phyloP scores from a whole-genome alignment of 2,888 invertebrate genomes.

The Acholoe squamosa region DNA sequence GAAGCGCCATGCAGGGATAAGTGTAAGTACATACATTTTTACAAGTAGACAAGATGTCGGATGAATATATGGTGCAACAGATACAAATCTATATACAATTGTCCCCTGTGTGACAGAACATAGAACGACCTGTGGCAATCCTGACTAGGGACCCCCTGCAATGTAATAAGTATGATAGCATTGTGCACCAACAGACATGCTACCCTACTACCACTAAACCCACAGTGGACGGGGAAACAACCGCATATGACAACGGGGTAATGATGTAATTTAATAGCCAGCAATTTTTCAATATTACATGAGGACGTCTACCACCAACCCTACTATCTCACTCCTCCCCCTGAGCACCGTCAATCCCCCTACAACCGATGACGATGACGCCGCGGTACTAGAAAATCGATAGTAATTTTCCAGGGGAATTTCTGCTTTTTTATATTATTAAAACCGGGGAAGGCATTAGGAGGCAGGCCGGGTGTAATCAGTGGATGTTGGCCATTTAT shows the following conservation, averaged over 20 bases:
- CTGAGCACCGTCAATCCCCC: too few species aligned
- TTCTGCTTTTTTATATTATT: slow-evolving; percentile 29
- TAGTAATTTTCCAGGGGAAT: slow-evolving; percentile 37
- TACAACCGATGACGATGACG: background rate
- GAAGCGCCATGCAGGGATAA: too few species aligned
- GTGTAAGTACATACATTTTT: too few species aligned
- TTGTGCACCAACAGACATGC: background rate
- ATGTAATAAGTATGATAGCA: background rate
- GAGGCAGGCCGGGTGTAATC: slow-evolving; percentile 28
- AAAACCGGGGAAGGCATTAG: slow-evolving; percentile 35
- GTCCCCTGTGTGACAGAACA: too few species aligned
- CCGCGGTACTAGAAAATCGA: background rate
- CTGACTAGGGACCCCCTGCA: background rate
- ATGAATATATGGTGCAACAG: too few species aligned
- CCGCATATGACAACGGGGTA: slow-evolving; percentile 33
- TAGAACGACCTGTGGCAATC: background rate
- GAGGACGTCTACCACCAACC: background rate
- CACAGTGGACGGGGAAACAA: background rate
- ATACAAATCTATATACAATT: too few species aligned
- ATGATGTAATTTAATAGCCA: slow-evolving; percentile 60
- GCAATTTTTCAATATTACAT: slow-evolving; percentile 61
- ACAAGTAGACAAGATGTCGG: too few species aligned
- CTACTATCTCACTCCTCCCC: background rate
- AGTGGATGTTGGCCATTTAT: slow-evolving; percentile 27
- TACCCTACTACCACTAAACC: background rate